Evolutionary conservation across 1,140 invertebrate species (phyloP).

Genomic region (Drosophila subobscura): DNA sequence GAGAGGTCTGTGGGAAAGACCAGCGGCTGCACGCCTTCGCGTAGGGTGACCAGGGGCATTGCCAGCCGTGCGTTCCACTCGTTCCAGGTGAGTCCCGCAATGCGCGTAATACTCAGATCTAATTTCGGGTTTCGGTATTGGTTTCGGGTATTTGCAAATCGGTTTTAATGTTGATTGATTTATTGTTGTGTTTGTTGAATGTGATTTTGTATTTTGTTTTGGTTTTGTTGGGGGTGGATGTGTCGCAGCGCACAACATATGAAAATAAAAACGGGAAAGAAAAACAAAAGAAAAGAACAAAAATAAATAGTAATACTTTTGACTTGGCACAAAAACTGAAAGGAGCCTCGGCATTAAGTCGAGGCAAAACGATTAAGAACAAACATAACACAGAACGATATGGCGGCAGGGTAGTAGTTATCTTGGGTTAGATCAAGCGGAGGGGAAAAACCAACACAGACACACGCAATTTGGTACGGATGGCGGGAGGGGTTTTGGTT

Average conservation of each 20-base stretch:
- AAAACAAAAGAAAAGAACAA: slow-evolving; percentile 81
- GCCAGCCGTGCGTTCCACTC: slow-evolving; percentile 86
- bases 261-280: slow-evolving; percentile 77
- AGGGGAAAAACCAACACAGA: slow-evolving; percentile 21
- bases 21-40: slow-evolving; percentile 80
- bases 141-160: neutral
- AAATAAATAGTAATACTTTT: slow-evolving; percentile 80
- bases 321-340: slow-evolving; percentile 67
- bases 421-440: slow-evolving; percentile 28
- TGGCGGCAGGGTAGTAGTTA: slow-evolving; percentile 6
- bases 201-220: slow-evolving; percentile 34
- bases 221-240: slow-evolving; percentile 34
- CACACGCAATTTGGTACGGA: slow-evolving; percentile 37
- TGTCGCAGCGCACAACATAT: slow-evolving; percentile 70
- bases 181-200: slow-evolving; percentile 25
- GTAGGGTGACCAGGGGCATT: slow-evolving; percentile 85
- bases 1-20: slow-evolving; percentile 82
- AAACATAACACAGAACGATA: slow-evolving; percentile 49
- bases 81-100: slow-evolving; percentile 88
- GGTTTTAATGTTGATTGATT: slow-evolving; percentile 6
- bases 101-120: slow-evolving; percentile 88
- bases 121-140: slow-evolving; percentile 68
- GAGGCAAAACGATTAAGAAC: slow-evolving; percentile 27
- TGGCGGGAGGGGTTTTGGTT: neutral
- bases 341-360: slow-evolving; percentile 28